Evolutionary conservation across 1,140 invertebrate genomes (phyloP), one percentile per base, ranked within the genome.

Genomic region (Diorhabda sublineata): DNA sequence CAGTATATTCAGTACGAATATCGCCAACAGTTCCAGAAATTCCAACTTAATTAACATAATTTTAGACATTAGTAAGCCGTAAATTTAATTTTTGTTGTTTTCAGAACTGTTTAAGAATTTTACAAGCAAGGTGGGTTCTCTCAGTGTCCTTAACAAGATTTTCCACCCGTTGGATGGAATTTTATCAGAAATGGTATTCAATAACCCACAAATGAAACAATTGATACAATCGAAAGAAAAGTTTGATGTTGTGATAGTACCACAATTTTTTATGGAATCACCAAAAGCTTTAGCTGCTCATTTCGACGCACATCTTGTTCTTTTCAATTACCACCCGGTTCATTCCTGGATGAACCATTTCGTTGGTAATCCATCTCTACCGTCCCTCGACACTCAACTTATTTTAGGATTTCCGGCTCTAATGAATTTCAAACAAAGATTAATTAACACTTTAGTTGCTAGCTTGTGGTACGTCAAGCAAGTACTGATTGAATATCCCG

Each of bases 181-280:
- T 80, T 61, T 78, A 78, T 71, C 69, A 4, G 69, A 73, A 58
- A 71, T 61, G 52, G 69, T 69, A 6, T 56, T 74, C 11, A 57
- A 66, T 6, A 68, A 74, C 59, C 64, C 57, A 45, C 68, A 69
- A n/a, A 59, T 74, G 60, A 71, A 74, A 56, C 47, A 61, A 7
- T 61, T 74, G 11, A 72, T 74, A 43, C 67, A 68, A 7, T 73
- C 72, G 4, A 62, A 58, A 9, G 72, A 73, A 65, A 66, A 71
- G 42, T 92, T 86, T 69, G 90, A 92, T 77, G 74, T 91, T 2
- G 83, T 90, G 4, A 77, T 92, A 2, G 81, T 87, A 3, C 89
- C 91, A 76, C 83, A 84, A 66, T 91, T 91, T 73, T 89, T 90
- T 59, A 87, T 84, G 62, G 88, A 91, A 68, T 91, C 90, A 73